phyloP scores from a whole-genome alignment of 2,888 invertebrate genomes.

The Dromius quadrimaculatus region DNA sequence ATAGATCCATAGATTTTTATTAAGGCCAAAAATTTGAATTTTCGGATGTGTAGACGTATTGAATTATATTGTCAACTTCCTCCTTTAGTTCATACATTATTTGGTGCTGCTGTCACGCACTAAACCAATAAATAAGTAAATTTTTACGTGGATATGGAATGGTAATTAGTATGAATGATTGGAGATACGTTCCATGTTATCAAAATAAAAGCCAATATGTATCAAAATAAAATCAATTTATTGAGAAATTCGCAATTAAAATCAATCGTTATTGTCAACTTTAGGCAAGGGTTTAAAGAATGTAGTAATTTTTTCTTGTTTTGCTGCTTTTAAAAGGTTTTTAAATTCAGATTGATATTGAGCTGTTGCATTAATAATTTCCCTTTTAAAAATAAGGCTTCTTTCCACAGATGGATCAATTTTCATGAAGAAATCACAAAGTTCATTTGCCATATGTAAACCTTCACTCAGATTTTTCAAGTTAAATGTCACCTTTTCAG shows the following conservation, averaged over 20 bases:
- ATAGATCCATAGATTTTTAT: too few relatives aligned
- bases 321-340: constrained; percentile 24
- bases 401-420: background rate
- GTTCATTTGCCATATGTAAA: constrained; percentile 37
- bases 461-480: constrained; percentile 33
- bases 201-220: constrained; percentile 20
- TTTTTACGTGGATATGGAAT: constrained; percentile 19
- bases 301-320: constrained; percentile 32
- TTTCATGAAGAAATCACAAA: constrained; percentile 35
- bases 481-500: constrained; percentile 43
- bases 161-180: background rate
- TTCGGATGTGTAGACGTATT: too few relatives aligned
- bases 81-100: too few relatives aligned
- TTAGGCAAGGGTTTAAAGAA: constrained; percentile 28
- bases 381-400: background rate
- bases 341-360: background rate
- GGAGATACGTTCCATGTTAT: constrained; percentile 23
- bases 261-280: constrained; percentile 18
- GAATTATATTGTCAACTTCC: too few relatives aligned
- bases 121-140: too few relatives aligned
- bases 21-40: too few relatives aligned
- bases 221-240: constrained; percentile 25
- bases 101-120: too few relatives aligned
- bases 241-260: background rate
- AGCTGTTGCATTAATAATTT: background rate